These are phyloP conservation scores for Tridacna gigas DNA, from an alignment of 2,888 invertebrate species.

Conservation along the genomic window DNA sequence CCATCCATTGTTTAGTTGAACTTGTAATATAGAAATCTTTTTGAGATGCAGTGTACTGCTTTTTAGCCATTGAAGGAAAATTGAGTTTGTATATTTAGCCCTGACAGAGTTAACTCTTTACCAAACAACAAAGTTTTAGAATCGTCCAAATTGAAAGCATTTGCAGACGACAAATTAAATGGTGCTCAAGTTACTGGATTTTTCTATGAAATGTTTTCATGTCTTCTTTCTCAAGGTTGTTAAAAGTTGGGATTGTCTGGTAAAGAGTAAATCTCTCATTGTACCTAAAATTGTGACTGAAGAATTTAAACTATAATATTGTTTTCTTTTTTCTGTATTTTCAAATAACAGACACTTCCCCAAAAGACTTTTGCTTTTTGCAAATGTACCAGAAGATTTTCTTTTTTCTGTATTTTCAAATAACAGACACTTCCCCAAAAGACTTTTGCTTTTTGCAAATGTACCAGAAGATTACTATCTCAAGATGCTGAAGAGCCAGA, in stretches of 20 bases:
- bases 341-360: conserved; percentile 14
- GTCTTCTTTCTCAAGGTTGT: too few species aligned
- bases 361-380: conserved; percentile 1
- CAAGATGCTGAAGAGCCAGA: neutral
- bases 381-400: conserved; percentile 14
- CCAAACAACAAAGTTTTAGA: too few species aligned
- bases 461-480: conserved; percentile 9
- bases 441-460: conserved; percentile 10
- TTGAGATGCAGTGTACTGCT: too few species aligned
- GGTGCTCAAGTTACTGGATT: too few species aligned
- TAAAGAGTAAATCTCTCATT: neutral
- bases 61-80: too few species aligned
- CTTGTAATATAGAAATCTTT: too few species aligned
- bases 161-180: too few species aligned
- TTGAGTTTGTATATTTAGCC: too few species aligned
- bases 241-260: neutral
- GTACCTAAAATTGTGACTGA: neutral
- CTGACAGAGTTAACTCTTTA: neutral
- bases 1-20: too few species aligned
- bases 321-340: neutral
- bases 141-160: too few species aligned
- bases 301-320: too few species aligned
- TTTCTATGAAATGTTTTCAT: too few species aligned
- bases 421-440: conserved; percentile 14
- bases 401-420: neutral